These are phyloP conservation scores for Chrysochloris asiatica DNA, from an alignment of 2,113 vertebrate species.

Conservation along the genomic window DNA sequence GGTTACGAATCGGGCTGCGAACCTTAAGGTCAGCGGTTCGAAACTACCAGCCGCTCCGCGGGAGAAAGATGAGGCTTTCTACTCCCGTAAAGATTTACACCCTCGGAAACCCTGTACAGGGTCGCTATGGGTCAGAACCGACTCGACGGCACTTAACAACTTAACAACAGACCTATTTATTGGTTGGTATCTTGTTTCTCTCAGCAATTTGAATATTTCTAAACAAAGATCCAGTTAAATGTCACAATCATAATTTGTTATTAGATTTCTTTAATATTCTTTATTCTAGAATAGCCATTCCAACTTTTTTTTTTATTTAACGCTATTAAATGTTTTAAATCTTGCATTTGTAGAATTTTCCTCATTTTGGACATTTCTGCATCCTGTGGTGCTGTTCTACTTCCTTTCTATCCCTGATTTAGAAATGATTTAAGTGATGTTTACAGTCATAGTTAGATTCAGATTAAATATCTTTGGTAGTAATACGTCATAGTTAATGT, in stretches of 20 bases:
- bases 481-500: background rate
- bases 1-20: no score
- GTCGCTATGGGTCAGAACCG: no score
- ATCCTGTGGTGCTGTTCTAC: background rate
- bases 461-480: background rate
- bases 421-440: background rate
- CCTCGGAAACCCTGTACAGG: no score
- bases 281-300: background rate
- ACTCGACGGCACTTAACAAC: no score
- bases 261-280: background rate
- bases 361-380: accelerated
- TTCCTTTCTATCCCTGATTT: background rate
- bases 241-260: background rate
- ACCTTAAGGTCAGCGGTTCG: no score
- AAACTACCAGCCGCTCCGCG: no score
- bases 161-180: no score
- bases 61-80: no score
- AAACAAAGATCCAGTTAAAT: background rate
- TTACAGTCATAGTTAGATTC: background rate
- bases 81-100: no score
- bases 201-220: background rate
- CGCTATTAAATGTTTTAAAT: background rate
- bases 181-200: background rate
- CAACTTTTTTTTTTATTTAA: background rate
- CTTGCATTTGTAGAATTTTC: accelerated